Base-by-base conservation (phyloP, 1,140 invertebrate species). In the Drosophila orena region DNA sequence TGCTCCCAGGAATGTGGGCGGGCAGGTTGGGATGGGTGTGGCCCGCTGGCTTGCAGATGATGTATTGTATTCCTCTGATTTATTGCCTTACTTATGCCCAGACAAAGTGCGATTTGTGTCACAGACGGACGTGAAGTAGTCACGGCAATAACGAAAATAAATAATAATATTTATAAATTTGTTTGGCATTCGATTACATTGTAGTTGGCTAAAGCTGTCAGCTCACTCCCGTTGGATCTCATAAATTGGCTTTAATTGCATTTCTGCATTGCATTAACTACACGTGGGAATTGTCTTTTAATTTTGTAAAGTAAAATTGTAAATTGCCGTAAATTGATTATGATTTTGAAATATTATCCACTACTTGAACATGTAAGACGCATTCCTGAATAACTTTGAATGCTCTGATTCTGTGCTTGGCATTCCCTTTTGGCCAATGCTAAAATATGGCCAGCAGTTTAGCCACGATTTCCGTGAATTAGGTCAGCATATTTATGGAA, bases 31-130 rank as follows among this genome's bases (percentile, higher is more conserved):
- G 34, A 20, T 65, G 53, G 55, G 50, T 55, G 47, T 24, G 34
- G 34, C n/a, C 24, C 17, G 46, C 38, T 20, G 56, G 69, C 52
- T 75, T 77, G 46, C 84, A 88, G 84, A 76, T 88, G 83, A 88
- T 79, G 79, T 88, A 88, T 88, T 89, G 66, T 88, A 68, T 89
- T 88, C 79, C 68, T 49, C 71, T 88, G 83, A 88, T 88, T 88
- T 88, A 88, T 88, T 73, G 71, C 84, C 52, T 70, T 89, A 79
- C 83, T 88, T 83, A 84, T 77, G 66, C 44, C 47, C 56, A 89
- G 76, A 76, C 83, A 53, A 49, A 55, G 57, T 30, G 60, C 61
- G 73, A 73, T 61, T 66, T 81, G 59, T 66, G 78, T 57, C 54
- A 68, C 81, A 80, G 61, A 53, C 42, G 42, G 17, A 24, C 37